Base-by-base conservation (phyloP, 1,140 invertebrate species). In the Brachionus rubens region DNA sequence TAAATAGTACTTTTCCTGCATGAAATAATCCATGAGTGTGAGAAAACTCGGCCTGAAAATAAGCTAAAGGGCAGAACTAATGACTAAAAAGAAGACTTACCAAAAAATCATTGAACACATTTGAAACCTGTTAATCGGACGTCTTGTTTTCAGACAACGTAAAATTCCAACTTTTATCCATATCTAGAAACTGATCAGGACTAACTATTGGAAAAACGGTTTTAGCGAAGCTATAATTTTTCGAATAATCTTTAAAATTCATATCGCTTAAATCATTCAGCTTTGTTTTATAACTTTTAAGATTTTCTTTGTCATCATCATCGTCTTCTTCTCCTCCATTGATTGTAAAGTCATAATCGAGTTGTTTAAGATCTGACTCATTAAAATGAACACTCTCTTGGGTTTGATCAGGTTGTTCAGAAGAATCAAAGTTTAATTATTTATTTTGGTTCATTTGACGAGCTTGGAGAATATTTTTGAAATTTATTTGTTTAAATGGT, bases 281-380 rank as follows among this genome's bases (percentile, higher is more conserved):
- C 10, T 33, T 59, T 30, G 54, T n/a, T 33, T 26, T 19, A 21
- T 41, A 10, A 43, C 30, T 24, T 26, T 24, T 65, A 9, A 65
- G 21, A 43, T 65, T 65, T 9, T 59, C 54, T 5, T 72, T 72
- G 16, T 72, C 46, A n/a, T n/a, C n/a, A 41, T 72, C 68, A 41
- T 24, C 19, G 10, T 72, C 43, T 14, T 54, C 68, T 14, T 72
- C 68, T 7, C 50, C 46, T 3, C n/a, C 46, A 41, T 72, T 46
- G 14, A 72, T 14, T n/a, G 68, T 72, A 40, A 14, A 72, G 19
- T 72, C 68, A 40, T 72, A 36, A 12, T 72, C 68, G 5, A 72
- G 68, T 30, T 72, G 28, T 72, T 50, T 72, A 12, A 72, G 21
- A 24, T 72, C 68, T 0, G 68, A 72, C 16, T 72, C 68, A 24